Evolutionary conservation across 2,113 vertebrate species (phyloP).

Genomic region (Poeciliopsis occidentalis): DNA sequence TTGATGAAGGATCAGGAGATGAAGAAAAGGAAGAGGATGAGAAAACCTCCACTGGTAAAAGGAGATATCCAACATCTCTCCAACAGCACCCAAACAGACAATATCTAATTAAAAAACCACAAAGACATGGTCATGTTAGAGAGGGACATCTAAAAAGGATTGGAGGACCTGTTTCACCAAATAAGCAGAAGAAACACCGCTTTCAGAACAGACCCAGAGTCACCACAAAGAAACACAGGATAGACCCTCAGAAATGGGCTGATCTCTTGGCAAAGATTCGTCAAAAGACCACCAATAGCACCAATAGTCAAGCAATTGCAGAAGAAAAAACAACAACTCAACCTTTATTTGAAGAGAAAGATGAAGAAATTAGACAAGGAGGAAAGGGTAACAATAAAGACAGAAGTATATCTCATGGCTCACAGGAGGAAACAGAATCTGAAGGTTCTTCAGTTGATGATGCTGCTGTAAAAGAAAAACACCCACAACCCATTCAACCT

Average conservation of each 20-base stretch:
- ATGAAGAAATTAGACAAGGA: not conserved
- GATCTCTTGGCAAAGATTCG: slow-evolving; percentile 90
- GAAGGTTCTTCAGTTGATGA: slow-evolving; percentile 83
- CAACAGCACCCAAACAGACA: slow-evolving; percentile 28
- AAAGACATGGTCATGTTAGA: slow-evolving; percentile 48
- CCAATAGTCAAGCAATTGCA: slow-evolving; percentile 42
- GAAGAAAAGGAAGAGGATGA: slow-evolving; percentile 71
- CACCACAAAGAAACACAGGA: slow-evolving; percentile 83
- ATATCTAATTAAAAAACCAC: slow-evolving; percentile 29
- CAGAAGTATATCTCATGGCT: slow-evolving; percentile 2
- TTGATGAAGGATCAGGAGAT: slow-evolving; percentile 84
- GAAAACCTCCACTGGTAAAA: slow-evolving; percentile 41
- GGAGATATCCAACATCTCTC: slow-evolving; percentile 10
- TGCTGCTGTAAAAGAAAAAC: slow-evolving; percentile 65
- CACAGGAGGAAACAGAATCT: slow-evolving; percentile 35
- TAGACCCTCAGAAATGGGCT: slow-evolving; percentile 91
- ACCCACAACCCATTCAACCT: slow-evolving; percentile 41
- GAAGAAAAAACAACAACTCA: slow-evolving; percentile 30
- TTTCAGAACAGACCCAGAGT: slow-evolving; percentile 84
- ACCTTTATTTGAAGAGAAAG: slow-evolving; percentile 3
- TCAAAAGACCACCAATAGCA: slow-evolving; percentile 76
- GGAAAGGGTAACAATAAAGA: slow-evolving; percentile 19
- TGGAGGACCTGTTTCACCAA: slow-evolving; percentile 25
- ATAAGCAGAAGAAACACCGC: slow-evolving; percentile 80
- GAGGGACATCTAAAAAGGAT: slow-evolving; percentile 38